Percentiles rank a stretch among this genome's conserved stretches.
phyloP scores from a whole-genome alignment of 2,797 vertebrate genomes.

The Simalia tracyae region DNA sequence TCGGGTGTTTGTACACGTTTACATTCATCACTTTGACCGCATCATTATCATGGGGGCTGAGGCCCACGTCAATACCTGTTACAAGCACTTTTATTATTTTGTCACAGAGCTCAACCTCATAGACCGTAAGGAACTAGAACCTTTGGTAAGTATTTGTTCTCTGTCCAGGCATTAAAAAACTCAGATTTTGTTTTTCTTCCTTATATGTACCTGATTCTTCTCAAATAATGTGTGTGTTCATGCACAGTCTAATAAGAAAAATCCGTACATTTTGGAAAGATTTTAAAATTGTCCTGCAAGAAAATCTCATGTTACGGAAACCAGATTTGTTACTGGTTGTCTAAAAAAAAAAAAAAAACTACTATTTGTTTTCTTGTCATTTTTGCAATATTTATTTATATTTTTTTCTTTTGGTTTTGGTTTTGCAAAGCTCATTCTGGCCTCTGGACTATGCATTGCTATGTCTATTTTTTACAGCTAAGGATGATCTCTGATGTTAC shows the following conservation, averaged over 20 bases:
- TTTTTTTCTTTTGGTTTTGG: neutral
- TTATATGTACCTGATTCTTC: neutral
- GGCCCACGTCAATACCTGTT: conserved; percentile 87
- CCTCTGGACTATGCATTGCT: neutral
- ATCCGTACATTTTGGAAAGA: fast-evolving
- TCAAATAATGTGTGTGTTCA: neutral
- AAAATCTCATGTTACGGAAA: neutral
- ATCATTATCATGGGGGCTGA: conserved; percentile 85
- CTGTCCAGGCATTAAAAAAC: neutral
- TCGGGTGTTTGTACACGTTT: conserved; percentile 86
- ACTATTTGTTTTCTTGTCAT: neutral
- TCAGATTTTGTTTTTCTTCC: neutral
- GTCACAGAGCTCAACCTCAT: conserved; percentile 85
- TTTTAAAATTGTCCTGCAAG: neutral
- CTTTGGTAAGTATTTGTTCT: conserved; percentile 77
- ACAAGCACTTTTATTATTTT: conserved; percentile 90
- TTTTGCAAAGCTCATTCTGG: neutral
- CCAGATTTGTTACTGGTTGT: neutral
- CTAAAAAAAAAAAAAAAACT: conserved; percentile 6
- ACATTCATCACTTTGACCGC: conserved; percentile 88
- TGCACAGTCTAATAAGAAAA: neutral
- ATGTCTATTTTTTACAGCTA: conserved; percentile 41
- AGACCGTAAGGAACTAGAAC: conserved; percentile 86
- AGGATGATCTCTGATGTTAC: conserved; percentile 33
- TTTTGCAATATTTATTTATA: neutral